Base-by-base conservation (phyloP, 2,797 vertebrate species). In the Siniperca scherzeri region DNA sequence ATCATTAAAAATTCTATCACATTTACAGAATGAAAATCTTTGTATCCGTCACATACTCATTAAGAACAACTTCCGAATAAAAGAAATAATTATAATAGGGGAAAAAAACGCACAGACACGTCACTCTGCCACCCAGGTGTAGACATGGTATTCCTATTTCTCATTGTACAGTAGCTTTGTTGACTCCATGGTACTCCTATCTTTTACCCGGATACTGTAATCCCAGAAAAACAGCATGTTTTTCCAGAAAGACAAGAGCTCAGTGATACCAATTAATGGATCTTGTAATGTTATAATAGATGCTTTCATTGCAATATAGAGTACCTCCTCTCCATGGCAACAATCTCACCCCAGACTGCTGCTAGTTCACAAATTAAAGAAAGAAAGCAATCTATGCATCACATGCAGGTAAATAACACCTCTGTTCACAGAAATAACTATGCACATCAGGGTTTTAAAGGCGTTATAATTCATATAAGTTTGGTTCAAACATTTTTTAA, bases 351-450 rank as follows among this genome's bases (percentile, higher is more conserved):
- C 19, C 30, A 33, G n/a, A 14, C 14, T 0, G 9, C 62, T 33
- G 30, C 30, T 62, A 56, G 55, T 53, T 71, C 10, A 7, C 33
- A 57, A 73, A 74, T 65, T 40, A 85, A 22, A 50, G 48, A 50
- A 3, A 21, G 61, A 70, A 74, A 12, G 22, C 36, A 60, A 60
- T 66, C 50, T 44, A 40, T 52, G 30, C 6, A 42, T 67, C 25
- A 53, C 48, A 22, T 40, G 13, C 53, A 81, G 38, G 66, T 78
- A 65, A 69, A 56, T n/a, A 73, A 81, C n/a, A 64, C 50, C 25
- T 69, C 44, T n/a, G 42, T 5, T 48, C 21, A 2, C 10, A 9
- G 27, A 61, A 56, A 67, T 67, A 56, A 60, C 48, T n/a, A 25
- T 1, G 5, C 27, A 48, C 53, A 53, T 17, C 40, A 42, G 12